Base-by-base conservation (phyloP, 2,113 vertebrate genomes). In the Brachyistius frenatus region DNA sequence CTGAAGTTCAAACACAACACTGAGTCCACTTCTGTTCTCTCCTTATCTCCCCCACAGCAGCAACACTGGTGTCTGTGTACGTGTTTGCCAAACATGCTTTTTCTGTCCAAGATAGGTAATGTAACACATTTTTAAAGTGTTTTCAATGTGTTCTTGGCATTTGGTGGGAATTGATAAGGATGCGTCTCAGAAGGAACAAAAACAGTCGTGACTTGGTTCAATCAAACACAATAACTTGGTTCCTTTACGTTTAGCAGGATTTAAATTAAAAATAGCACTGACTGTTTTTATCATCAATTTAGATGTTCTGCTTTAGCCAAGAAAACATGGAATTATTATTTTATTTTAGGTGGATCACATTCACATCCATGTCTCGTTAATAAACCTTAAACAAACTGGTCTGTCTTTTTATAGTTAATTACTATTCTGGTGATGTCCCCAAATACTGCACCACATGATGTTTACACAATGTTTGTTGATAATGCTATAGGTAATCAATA, bases 1-100 rank as follows among this genome's bases (percentile, higher is more conserved):
- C 70, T 79, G 78, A 87, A 79, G 76, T 87, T 90, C 63, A 88
- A 86, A 86, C 75, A 80, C 65, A 84, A 78, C 58, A 63, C 70
- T 69, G 64, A 56, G 69, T 74, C 73, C 64, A 75, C 65, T 81
- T 37, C 41, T 67, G 73, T 60, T 47, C 62, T 62, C 37, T 36
- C 53, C 73, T 90, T 90, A 89, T 88, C 88, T 83, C 64, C 32
- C 35, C 10, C 30, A 66, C 39, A 76, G 67, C 65, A 83, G 73
- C 61, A 75, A 57, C 16, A 44, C 67, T 37, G 66, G 62, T 55
- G 63, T 55, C 63, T 55, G 23, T 23, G 44, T 68, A 78, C n/a
- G 30, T 79, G 56, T 68, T 66, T 30, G 47, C 31, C 32, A 63
- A 65, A 64, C 54, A 41, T 55, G 35, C 53, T 47, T 65, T 67